Evolutionary conservation across 2,888 invertebrate genomes (phyloP), one percentile per base, ranked within the genome.

Genomic region (Drosophila testacea): DNA sequence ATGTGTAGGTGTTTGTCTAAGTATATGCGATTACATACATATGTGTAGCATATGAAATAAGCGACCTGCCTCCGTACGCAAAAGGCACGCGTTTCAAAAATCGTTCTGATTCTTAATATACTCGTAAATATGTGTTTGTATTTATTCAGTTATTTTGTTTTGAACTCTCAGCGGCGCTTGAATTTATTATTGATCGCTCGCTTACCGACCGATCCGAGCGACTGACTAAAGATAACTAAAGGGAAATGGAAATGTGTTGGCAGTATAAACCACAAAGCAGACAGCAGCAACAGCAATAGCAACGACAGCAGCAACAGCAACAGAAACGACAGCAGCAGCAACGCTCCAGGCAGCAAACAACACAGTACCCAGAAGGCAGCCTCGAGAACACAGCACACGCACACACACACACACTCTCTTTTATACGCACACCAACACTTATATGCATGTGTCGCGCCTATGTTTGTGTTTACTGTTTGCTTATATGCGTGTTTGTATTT

Each of bases 221-320:
- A 84, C 89, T 89, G 90, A 81, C 90, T 91, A 86, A 91, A 91
- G 89, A 90, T 91, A 91, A 92, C 92, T 92, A 87, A 92, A 81
- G 91, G 85, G 83, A 91, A 88, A 88, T 81, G 87, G 77, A 90
- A 89, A 88, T 80, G 87, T 91, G 81, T 75, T 88, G 87, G 89
- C 80, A 87, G 84, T 87, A 88, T 77, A 79, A 88, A 88, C 90
- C 83, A 74, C 83, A 85, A 85, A 73, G 78, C 71, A 68, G 63
- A 54, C 59, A 69, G 54, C 79, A 88, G 63, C 69, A 79, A 67
- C 71, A 77, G 72, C 73, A 73, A 55, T 67, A 73, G 64, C 77
- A 69, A 42, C 71, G 69, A 56, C 79, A 63, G 55, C 69, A 62
- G 68, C 79, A 69, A 38, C 72, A 72, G 64, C 74, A 64, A 52